A percentile compares a stretch with the other conserved stretches of the same genome.
Conservation (phyloP, 1,140 invertebrate species). For the Galleria mellonella region DNA sequence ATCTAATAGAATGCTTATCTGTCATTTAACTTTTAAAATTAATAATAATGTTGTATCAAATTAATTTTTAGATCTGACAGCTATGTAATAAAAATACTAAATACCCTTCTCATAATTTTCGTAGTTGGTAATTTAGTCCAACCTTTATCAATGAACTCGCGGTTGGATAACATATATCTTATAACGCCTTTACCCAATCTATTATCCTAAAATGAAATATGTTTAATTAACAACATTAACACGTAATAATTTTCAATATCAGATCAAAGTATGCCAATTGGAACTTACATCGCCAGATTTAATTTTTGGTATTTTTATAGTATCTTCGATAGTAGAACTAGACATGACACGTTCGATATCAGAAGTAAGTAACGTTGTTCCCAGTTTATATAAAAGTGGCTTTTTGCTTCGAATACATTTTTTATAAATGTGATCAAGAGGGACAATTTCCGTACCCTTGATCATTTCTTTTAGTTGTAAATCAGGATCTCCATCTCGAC, state of each 20-base stretch:
- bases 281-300: neutral
- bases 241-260: neutral
- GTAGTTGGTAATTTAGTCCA: constrained; percentile 32
- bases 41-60: too few species aligned
- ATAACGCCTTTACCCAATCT: constrained; percentile 9
- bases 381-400: constrained; percentile 13
- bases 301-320: too few species aligned
- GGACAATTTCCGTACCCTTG: constrained; percentile 15
- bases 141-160: constrained; percentile 36
- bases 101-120: constrained; percentile 35
- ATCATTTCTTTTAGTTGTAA: constrained; percentile 13
- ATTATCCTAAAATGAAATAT: constrained; percentile 6
- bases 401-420: neutral
- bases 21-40: too few species aligned
- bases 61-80: too few species aligned
- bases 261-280: neutral
- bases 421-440: neutral
- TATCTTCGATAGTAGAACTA: too few species aligned
- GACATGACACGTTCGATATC: too few species aligned
- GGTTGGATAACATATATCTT: constrained; percentile 29
- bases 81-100: neutral
- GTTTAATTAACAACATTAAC: neutral
- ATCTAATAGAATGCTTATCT: too few species aligned
- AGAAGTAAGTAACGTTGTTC: neutral
- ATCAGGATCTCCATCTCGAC: constrained; percentile 3